Base-by-base conservation (phyloP, 2,113 vertebrate genomes). In the Oreochromis aureus region DNA sequence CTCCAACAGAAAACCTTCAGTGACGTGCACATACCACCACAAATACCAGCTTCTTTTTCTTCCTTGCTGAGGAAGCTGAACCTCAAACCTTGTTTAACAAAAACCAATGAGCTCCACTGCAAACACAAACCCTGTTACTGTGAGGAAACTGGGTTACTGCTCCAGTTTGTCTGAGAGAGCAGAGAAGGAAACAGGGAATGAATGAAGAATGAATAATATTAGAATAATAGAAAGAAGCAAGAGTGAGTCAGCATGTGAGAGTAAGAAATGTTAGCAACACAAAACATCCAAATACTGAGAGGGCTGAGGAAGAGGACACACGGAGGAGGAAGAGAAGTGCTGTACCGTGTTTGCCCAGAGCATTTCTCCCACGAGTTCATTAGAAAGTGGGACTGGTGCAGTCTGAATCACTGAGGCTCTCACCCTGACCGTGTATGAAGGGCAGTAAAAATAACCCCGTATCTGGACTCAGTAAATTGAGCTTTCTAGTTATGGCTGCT, bases 311-410 rank as follows among this genome's bases (percentile, higher is more conserved):
- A 63, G 34, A 10, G 13, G 11, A 24, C 22, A 7, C 19, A 32
- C 4, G 24, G 46, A n/a, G 39, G 44, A 30, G 71, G 19, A 36
- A 13, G 30, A 34, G 22, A 81, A 22, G 59, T 32, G 73, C 34
- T 59, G n/a, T 5, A 24, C 46, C 30, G 73, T 58, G 39, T 63
- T 16, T 27, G 36, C 48, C 30, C 3, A 7, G 54, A 86, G 66
- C 48, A 30, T 36, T 53, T 41, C 56, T 87, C 85, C 85, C 55
- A 32, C 1, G 51, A 18, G 84, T 82, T 91, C 88, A 30, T 88
- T 86, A 82, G 81, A 54, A 88, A 80, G n/a, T 89, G 15, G 78
- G 53, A 56, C 88, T 85, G 2, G 66, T 85, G 82, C 80, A 48
- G 41, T 81, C 12, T 36, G 83, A 66, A 48, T 32, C 34, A 27